Base-by-base conservation (phyloP, 2,888 invertebrate genomes). In the Micoletzkya japonica region DNA sequence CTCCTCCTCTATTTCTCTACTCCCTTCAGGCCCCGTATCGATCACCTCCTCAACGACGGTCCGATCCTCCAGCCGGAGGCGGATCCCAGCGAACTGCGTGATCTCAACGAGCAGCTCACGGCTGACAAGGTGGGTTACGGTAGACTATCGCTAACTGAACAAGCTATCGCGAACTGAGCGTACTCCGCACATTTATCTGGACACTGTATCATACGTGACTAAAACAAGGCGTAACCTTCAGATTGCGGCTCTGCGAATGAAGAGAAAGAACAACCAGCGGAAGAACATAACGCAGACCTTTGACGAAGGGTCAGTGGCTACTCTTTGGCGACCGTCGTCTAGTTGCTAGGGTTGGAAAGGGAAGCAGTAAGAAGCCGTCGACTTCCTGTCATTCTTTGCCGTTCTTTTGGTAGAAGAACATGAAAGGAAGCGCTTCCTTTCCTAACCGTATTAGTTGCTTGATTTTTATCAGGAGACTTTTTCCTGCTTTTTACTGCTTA, bases 21-120 rank as follows among this genome's bases (percentile, higher is more conserved):
- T 52, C 10, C n/a, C 54, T 67, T 10, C 36, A 67, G 67, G 60
- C 71, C 66, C 17, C 71, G 67, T 2, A 67, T 71, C 14, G 68
- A 66, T 34, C 67, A 67, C 54, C 68, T 71, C 1, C 61, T 71
- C 49, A 67, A 71, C 34, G 71, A 71, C 17, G 58, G 58, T 1
- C 56, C 67, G 7, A 37, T 39, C n/a, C 54, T 67, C 30, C 56
- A 56, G 32, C 56, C 58, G 44, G 49, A 58, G 50, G 30, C 64
- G 32, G 69, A 58, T 52, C 36, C 69, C 2, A 73, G 72, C n/a
- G 77, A 78, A 56, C 58, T 82, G 24, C 92, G 92, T 83, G 95
- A 95, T 0, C 88, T 98, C 30, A 95, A 95, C 6, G 95, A 96
- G 85, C 94, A 95, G 69, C 94, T 98, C 93, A 94, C 96, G 0